Base-by-base conservation (phyloP, 2,888 invertebrate genomes). In the Eupsilia transversa region DNA sequence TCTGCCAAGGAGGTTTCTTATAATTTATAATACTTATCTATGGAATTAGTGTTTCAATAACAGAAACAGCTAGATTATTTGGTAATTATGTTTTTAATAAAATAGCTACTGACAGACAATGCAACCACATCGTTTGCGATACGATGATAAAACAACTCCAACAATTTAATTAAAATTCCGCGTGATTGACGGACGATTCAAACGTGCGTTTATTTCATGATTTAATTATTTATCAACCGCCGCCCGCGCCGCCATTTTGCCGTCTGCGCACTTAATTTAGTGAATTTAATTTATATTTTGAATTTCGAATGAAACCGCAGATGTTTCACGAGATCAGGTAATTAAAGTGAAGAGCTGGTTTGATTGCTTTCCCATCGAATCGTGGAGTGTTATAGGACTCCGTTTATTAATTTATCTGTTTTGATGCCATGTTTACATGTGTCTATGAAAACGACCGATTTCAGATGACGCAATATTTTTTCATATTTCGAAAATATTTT, bases 301-400 rank as follows among this genome's bases (percentile, higher is more conserved):
- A 81, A 79, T 87, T 86, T 72, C 67, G 70, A 77, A 75, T 73
- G 83, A 80, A 83, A 91, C 89, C 93, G 87, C 93, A 94, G 93
- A 91, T 94, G 94, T 90, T 92, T 86, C 76, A 79, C 75, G 86
- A 81, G 85, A 83, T 84, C 86, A 86, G 87, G 87, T 91, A 93
- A 94, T 94, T 93, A 92, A 94, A 91, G 84, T 85, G 88, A 84
- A 86, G 86, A 86, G 87, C 76, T 80, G 85, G 83, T 82, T 65
- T 88, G 80, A 87, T 88, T 83, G 80, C 65, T 77, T 84, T 82
- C 43, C 79, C 49, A 86, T 82, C 79, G 77, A 74, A 74, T 33
- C 14, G 46, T 2, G 46, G 72, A 65, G 56, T 54, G 43, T 38
- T 70, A 52, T 33, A 30, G 46, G 49, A 70, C 49, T 75, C 59